These are phyloP conservation scores for Calephelis virginiensis DNA, from an alignment of 1,140 invertebrate species.

Conservation along the genomic window DNA sequence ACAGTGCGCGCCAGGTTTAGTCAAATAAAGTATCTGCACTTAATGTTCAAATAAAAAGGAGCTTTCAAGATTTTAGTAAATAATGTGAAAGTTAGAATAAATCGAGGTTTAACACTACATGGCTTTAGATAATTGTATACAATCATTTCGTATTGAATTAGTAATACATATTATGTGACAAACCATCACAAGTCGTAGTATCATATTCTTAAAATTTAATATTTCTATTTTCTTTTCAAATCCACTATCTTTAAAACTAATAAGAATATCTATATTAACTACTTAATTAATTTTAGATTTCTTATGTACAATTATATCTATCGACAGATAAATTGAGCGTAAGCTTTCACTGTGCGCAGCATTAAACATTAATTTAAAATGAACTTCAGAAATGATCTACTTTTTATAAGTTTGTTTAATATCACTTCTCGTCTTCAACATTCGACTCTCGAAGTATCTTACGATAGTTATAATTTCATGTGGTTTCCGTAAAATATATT, in stretches of 20 bases:
- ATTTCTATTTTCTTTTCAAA: constrained; percentile 11
- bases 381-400: not conserved
- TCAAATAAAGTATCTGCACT: constrained; percentile 75
- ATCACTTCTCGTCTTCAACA: not conserved
- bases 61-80: constrained; percentile 77
- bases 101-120: constrained; percentile 64
- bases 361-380: not conserved
- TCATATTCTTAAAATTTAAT: constrained; percentile 22
- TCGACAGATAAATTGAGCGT: constrained; percentile 2
- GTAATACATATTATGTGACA: constrained; percentile 45
- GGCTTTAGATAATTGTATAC: constrained; percentile 78
- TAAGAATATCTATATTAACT: not conserved
- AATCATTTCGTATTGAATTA: constrained; percentile 63
- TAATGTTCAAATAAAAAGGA: constrained; percentile 78
- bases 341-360: not conserved
- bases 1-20: constrained; percentile 73
- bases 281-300: not conserved
- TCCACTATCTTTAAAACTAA: not conserved
- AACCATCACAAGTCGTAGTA: constrained; percentile 37
- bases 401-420: not conserved
- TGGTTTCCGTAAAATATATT: constrained; percentile 26
- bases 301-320: not conserved
- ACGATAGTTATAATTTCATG: constrained; percentile 16
- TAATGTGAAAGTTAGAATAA: constrained; percentile 73
- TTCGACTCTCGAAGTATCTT: not conserved